Base-by-base conservation (phyloP, 2,113 vertebrate genomes). In the Phylloscopus trochiloides region DNA sequence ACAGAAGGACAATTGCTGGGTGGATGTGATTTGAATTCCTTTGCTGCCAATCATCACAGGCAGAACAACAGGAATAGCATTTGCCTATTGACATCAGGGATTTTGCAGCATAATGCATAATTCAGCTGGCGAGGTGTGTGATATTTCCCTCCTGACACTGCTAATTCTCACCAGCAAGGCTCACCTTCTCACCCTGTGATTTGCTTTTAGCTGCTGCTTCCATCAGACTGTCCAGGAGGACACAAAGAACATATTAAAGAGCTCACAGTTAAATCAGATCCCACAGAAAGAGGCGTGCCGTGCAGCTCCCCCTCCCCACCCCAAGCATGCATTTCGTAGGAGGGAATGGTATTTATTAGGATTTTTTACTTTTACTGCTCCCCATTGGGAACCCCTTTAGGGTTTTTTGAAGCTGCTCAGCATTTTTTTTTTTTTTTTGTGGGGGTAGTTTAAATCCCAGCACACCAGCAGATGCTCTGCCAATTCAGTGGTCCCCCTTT, bases 11-110 rank as follows among this genome's bases (percentile, higher is more conserved):
- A 86, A 92, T 86, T 81, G 72, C 83, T 84, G 34, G 59, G 91
- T 62, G 86, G 92, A 92, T 91, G 79, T 84, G 86, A 92, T 94
- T 74, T 94, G 92, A 97, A 96, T 95, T 94, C 88, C 88, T 93
- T 74, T 92, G 75, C 95, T 96, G 94, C 89, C 94, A 93, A 51
- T 95, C 92, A 89, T 86, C 78, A 21, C 68, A 80, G 75, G 79
- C 72, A 92, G 81, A 92, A 84, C 82, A 96, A 94, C 7, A 4
- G 86, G 88, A 96, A 73, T 16, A 91, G 88, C 91, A 19, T 74
- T 88, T 88, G 83, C 8, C 7, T 94, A 67, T 88, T 2, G 36
- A 77, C 94, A 74, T 29, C 14, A 2, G 92, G 92, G 94, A 84
- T 86, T 93, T 93, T 77, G 88, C 79, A 80, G 88, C 75, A 83